These are phyloP conservation scores for Tenebrosternarchus preto DNA, from an alignment of 2,113 vertebrate genomes.

Conservation along the genomic window DNA sequence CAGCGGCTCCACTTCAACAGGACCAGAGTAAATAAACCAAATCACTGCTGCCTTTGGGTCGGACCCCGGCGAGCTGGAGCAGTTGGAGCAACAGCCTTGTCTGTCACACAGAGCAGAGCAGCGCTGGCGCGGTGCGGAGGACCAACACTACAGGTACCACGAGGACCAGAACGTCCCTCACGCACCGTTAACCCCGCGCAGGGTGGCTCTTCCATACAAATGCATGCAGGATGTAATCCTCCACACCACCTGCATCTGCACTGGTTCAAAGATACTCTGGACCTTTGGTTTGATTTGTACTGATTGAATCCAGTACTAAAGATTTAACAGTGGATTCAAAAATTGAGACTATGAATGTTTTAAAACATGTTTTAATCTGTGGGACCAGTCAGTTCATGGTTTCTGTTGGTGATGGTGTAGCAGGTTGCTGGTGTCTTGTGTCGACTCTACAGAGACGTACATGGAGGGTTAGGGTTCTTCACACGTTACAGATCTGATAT, in stretches of 20 bases:
- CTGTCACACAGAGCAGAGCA: slow-evolving; percentile 60
- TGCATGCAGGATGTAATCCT: no score
- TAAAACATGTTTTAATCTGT: no score
- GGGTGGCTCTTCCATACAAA: no score
- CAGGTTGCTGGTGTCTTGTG: neutral
- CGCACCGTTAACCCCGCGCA: no score
- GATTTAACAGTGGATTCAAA: no score
- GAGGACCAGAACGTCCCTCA: no score
- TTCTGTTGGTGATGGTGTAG: neutral
- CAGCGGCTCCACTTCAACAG: slow-evolving; percentile 37
- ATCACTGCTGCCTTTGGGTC: slow-evolving; percentile 16
- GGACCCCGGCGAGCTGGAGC: slow-evolving; percentile 45
- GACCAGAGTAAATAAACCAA: slow-evolving; percentile 54
- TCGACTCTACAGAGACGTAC: neutral
- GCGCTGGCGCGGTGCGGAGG: slow-evolving; percentile 52
- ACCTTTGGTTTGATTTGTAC: no score
- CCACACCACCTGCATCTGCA: no score
- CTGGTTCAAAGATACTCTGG: no score
- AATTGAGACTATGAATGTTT: no score
- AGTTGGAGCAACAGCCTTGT: slow-evolving; percentile 49
- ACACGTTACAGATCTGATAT: slow-evolving; percentile 35
- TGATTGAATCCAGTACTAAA: no score
- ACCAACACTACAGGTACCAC: slow-evolving; percentile 54
- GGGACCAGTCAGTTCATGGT: neutral
- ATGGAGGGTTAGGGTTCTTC: neutral